Evolutionary conservation across 1,140 invertebrate genomes (phyloP).

Genomic region (Panulirus ornatus): DNA sequence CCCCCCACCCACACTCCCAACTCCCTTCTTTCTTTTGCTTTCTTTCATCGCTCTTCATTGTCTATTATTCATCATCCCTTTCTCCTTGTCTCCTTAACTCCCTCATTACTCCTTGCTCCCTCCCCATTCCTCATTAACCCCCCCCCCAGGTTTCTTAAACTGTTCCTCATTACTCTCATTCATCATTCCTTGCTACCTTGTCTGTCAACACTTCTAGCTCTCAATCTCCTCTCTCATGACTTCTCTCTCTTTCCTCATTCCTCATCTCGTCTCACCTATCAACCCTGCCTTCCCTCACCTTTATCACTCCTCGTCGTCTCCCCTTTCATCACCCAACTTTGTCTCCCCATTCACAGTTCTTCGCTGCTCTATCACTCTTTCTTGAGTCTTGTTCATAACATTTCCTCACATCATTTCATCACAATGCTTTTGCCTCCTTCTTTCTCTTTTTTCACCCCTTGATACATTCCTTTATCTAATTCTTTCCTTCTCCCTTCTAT

Average conservation of each 20-base stretch:
- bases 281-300: background rate
- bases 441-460: background rate
- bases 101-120: background rate
- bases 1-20: background rate
- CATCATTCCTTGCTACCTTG: background rate
- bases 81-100: conserved; percentile 17
- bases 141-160: background rate
- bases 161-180: background rate
- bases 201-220: no score
- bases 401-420: background rate
- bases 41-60: background rate
- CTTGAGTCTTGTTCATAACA: background rate
- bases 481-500: background rate
- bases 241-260: conserved; percentile 11
- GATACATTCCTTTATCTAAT: background rate
- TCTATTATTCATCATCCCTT: conserved; percentile 1
- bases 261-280: background rate
- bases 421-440: background rate
- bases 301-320: background rate
- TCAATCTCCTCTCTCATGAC: background rate
- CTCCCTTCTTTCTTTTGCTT: background rate
- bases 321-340: conserved; percentile 15
- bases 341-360: background rate
- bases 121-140: background rate
- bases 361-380: background rate